Evolutionary conservation across 2,113 vertebrate species (phyloP), one percentile per base, ranked within the genome.

Genomic region (Dicaeum eximium): DNA sequence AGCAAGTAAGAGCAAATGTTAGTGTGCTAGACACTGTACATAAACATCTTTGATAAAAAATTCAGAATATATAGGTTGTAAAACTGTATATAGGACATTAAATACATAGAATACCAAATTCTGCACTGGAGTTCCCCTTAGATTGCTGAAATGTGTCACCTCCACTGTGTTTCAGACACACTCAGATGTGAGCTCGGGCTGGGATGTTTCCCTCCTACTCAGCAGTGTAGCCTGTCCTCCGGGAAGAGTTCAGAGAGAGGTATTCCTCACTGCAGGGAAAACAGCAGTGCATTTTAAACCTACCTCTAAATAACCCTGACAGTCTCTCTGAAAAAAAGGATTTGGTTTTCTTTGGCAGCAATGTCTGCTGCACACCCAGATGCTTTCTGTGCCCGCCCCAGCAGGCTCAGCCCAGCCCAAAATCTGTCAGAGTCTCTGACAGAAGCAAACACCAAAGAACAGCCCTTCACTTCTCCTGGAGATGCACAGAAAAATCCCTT

Each of bases 251-350:
- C 87, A 66, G 77, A 70, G 40, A 73, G 54, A 91, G 79, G 71
- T 75, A 58, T 53, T 80, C 61, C 71, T 95, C 86, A 94, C 60
- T 64, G n/a, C 80, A 74, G 72, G 72, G 64, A 92, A 80, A 93
- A 80, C 25, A 81, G 91, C 65, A 66, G 44, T 35, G n/a, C 20
- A 6, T 90, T 83, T 88, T 86, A 88, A 88, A 71, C 37, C n/a
- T 60, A 56, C 65, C 48, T 96, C 80, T 92, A 80, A 95, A 90
- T 86, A 95, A 86, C 40, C 48, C 80, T 86, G 92, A 92, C 75
- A 84, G 48, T 45, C 27, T 83, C 20, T 82, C 62, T 1, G 6
- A 65, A 69, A 33, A 78, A 77, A 57, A 28, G 4, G 8, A 40
- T 57, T 83, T 69, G 3, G 51, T 83, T 96, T 93, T 75, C 69